These are phyloP conservation scores for Pontoporia blainvillei DNA, from an alignment of 2,113 vertebrate genomes.

Conservation along the genomic window DNA sequence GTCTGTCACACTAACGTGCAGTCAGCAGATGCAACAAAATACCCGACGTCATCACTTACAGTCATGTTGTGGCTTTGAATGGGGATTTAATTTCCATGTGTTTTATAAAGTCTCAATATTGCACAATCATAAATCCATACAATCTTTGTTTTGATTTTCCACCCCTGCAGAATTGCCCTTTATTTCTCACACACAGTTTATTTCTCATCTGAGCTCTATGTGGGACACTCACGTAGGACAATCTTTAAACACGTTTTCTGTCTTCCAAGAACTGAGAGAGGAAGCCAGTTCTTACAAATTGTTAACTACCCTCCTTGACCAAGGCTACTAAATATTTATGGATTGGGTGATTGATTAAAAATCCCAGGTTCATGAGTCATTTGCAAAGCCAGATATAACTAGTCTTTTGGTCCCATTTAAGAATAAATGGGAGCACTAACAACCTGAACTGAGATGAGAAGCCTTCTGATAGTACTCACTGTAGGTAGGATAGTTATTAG, in stretches of 20 bases:
- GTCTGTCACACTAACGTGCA: background rate
- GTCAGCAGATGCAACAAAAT: conserved; percentile 20
- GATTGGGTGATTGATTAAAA: conserved; percentile 36
- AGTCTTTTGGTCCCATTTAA: background rate
- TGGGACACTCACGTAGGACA: background rate
- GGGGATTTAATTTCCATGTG: background rate
- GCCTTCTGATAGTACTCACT: background rate
- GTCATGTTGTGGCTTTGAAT: background rate
- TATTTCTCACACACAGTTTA: background rate
- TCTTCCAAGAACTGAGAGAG: background rate
- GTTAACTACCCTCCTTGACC: conserved; percentile 9
- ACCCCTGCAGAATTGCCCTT: background rate
- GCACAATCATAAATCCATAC: conserved; percentile 1
- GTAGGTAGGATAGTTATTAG: background rate
- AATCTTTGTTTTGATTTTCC: background rate
- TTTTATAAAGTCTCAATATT: conserved; percentile 9
- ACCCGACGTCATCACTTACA: background rate
- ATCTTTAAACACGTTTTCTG: background rate
- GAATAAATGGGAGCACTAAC: background rate
- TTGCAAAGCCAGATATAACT: conserved; percentile 33
- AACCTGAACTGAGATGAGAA: background rate
- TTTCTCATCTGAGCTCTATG: background rate
- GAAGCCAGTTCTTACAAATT: background rate
- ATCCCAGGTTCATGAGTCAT: conserved; percentile 40
- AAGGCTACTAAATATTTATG: conserved; percentile 42